These are phyloP conservation scores for Tupaia tana DNA, from an alignment of 2,113 vertebrate genomes.

Conservation along the genomic window DNA sequence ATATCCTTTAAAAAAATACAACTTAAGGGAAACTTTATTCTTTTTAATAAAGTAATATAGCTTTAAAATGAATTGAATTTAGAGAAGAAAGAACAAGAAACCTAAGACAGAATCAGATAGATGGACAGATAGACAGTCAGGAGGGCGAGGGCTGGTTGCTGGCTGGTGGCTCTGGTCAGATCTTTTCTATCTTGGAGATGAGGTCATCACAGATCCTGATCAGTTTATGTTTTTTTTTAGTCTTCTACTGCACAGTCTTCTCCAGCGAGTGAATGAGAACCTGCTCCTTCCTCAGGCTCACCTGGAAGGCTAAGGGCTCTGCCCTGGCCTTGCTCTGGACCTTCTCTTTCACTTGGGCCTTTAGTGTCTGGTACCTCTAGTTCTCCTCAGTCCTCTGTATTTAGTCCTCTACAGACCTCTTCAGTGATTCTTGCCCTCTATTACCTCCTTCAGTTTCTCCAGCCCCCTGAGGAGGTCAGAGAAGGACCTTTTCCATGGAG, in stretches of 20 bases:
- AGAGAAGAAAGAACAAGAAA: background rate
- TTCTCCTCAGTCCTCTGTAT: slow-evolving; percentile 90
- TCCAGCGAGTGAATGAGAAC: slow-evolving; percentile 93
- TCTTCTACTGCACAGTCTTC: slow-evolving; percentile 93
- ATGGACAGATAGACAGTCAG: background rate
- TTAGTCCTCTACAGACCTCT: slow-evolving; percentile 92
- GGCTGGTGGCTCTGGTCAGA: background rate
- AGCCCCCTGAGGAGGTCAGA: slow-evolving; percentile 94
- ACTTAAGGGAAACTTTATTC: slow-evolving; percentile 66
- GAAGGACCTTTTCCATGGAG: slow-evolving; percentile 92
- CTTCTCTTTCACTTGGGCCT: slow-evolving; percentile 95
- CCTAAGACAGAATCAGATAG: background rate
- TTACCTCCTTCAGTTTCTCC: slow-evolving; percentile 93
- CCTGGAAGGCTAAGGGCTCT: slow-evolving; percentile 89
- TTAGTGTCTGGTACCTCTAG: slow-evolving; percentile 93
- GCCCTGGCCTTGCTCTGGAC: slow-evolving; percentile 89
- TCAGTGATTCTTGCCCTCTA: slow-evolving; percentile 93
- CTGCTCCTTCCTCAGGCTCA: slow-evolving; percentile 92
- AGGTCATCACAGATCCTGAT: slow-evolving; percentile 77
- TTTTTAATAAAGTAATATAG: background rate
- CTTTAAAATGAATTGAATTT: background rate
- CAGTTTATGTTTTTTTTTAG: slow-evolving; percentile 62
- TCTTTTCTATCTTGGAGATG: slow-evolving; percentile 76
- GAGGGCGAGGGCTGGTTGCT: no score
- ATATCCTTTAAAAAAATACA: background rate